Base-by-base conservation (phyloP, 2,113 vertebrate species). In the Odontophorus gujanensis region DNA sequence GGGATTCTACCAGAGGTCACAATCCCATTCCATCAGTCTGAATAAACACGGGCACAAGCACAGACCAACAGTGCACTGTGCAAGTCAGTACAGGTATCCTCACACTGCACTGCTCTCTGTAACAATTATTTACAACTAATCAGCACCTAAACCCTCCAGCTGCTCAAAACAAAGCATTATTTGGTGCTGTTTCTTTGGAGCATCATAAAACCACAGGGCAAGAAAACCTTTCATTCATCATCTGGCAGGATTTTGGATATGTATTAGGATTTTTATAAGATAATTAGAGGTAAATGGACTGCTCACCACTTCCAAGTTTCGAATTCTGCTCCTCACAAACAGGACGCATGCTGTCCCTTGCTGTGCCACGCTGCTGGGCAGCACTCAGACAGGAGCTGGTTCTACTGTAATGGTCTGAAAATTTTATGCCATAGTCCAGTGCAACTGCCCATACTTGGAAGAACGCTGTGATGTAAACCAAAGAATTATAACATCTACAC, bases 91-190 rank as follows among this genome's bases (percentile, higher is more conserved):
- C 66, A 65, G n/a, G 8, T n/a, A 42, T 25, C 28, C 47, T 40
- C 24, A 45, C 34, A 3, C 5, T 24, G 40, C 42, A 6, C 9
- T 13, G 9, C 8, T 4, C 26, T 3, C 40, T 62, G 5, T 0
- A 0, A 32, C 1, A 9, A 51, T 16, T 28, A 48, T 6, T 15
- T 13, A 16, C 32, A 3, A 38, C 3, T 8, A 63, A 25, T 7
- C 55, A 42, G 38, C 42, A 74, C 8, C 19, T 17, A 13, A 40
- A 34, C 16, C 4, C 7, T 34, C n/a, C 15, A 8, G 9, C 48
- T 84, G 48, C 21, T 59, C 21, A 45, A 38, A 80, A 69, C 26
- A 61, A 21, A 83, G 38, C 21, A 15, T 17, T n/a, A 26, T 62
- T 32, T 4, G 28, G 5, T 3, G 22, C 1, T 5, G 34, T 1